Percentiles rank a stretch among this genome's conserved stretches.
phyloP scores from a whole-genome alignment of 1,140 invertebrate species.

The Nixonia krombeini region DNA sequence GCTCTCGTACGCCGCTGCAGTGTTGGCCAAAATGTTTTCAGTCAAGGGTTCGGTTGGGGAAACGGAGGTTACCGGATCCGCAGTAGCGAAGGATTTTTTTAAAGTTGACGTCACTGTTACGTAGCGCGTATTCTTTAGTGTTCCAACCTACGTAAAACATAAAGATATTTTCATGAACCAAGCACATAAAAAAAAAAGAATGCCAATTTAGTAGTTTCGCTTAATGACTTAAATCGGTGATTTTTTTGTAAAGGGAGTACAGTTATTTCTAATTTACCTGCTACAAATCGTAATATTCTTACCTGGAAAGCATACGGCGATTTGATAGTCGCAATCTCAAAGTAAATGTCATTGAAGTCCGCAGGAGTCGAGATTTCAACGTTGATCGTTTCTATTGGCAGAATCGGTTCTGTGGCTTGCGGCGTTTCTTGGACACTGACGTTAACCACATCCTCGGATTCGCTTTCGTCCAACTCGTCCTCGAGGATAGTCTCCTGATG shows the following conservation, averaged over 20 bases:
- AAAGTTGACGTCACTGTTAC: constrained; percentile 87
- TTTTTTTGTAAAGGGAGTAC: too few relatives aligned
- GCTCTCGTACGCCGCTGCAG: constrained; percentile 81
- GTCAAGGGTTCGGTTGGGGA: constrained; percentile 82
- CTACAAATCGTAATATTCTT: constrained; percentile 22
- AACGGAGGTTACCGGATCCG: constrained; percentile 73
- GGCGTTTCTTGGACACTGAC: constrained; percentile 54
- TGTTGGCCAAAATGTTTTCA: constrained; percentile 88
- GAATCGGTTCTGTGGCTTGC: constrained; percentile 63
- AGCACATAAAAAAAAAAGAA: not conserved
- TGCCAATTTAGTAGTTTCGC: too few relatives aligned
- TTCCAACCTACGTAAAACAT: too few relatives aligned
- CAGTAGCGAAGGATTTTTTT: constrained; percentile 81
- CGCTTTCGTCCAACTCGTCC: constrained; percentile 78
- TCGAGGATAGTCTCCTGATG: constrained; percentile 65
- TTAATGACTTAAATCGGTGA: too few relatives aligned
- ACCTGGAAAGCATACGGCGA: constrained; percentile 92
- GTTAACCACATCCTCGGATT: constrained; percentile 65
- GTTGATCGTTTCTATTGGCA: constrained; percentile 83
- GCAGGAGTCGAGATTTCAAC: constrained; percentile 89
- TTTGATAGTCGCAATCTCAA: constrained; percentile 90
- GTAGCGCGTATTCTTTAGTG: constrained; percentile 87
- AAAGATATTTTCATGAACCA: too few relatives aligned
- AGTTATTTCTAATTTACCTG: too few relatives aligned
- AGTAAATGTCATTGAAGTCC: constrained; percentile 86